These are phyloP conservation scores for Phrixothrix hirtus DNA, from an alignment of 2,888 invertebrate genomes.

Conservation along the genomic window DNA sequence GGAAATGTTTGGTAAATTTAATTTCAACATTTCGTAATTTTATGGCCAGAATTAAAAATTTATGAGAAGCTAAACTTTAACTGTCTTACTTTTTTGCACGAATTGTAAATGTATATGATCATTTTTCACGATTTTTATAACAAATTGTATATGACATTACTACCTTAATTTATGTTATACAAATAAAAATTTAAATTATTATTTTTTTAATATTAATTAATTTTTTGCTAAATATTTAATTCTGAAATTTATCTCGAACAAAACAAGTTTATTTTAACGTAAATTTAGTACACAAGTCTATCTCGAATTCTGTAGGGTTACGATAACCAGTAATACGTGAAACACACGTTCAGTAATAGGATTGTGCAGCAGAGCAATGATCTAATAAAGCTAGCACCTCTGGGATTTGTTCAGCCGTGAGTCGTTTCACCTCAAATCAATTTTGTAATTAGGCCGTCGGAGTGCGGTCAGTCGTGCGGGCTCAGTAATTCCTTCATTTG, in stretches of 20 bases:
- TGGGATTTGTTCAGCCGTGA: constrained; percentile 49
- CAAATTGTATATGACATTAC: too few species aligned
- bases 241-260: constrained; percentile 1
- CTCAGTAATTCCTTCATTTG: constrained; percentile 47
- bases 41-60: too few species aligned
- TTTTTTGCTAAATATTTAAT: too few species aligned
- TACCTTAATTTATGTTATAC: neutral
- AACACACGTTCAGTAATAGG: constrained; percentile 43
- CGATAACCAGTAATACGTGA: constrained; percentile 32
- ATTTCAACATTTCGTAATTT: too few species aligned
- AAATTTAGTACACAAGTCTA: constrained; percentile 22
- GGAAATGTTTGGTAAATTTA: too few species aligned
- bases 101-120: too few species aligned
- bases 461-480: constrained; percentile 47
- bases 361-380: constrained; percentile 52
- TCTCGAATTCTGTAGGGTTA: constrained; percentile 24
- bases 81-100: too few species aligned
- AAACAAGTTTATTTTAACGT: constrained; percentile 2
- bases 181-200: too few species aligned
- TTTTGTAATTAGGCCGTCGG: constrained; percentile 50
- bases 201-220: too few species aligned
- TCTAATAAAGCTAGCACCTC: constrained; percentile 51
- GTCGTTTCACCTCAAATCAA: constrained; percentile 53
- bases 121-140: too few species aligned
- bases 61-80: too few species aligned